Conservation (phyloP, 2,888 invertebrate species). For the Philereme vetulata region DNA sequence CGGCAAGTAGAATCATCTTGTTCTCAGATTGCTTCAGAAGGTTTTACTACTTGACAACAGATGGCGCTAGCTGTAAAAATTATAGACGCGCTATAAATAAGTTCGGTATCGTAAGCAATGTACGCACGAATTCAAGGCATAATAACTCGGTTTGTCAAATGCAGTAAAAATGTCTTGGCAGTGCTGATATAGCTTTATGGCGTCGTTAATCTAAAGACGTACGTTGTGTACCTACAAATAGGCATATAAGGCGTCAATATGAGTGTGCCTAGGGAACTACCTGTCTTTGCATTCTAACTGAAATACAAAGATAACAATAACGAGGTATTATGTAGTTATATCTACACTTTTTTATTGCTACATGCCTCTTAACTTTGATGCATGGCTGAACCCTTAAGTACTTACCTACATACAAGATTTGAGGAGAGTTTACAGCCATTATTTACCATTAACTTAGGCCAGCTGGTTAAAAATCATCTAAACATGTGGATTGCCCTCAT, state of each 20-base stretch:
- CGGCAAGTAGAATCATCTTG: constrained; percentile 32
- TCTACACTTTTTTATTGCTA: not conserved
- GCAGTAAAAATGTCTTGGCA: constrained; percentile 32
- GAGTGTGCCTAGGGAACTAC: too few species aligned
- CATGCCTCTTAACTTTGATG: constrained; percentile 9
- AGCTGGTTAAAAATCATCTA: too few species aligned
- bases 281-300: too few species aligned
- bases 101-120: constrained; percentile 6
- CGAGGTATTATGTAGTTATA: not conserved
- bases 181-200: constrained; percentile 32
- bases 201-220: constrained; percentile 31
- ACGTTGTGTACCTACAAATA: not conserved
- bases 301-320: too few species aligned
- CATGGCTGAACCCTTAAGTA: constrained; percentile 3
- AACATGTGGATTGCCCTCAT: too few species aligned
- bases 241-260: too few species aligned
- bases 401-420: too few species aligned
- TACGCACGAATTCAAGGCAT: constrained; percentile 25
- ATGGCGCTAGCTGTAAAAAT: constrained; percentile 38
- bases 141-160: constrained; percentile 31
- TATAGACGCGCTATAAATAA: constrained; percentile 6
- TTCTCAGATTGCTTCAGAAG: constrained; percentile 39
- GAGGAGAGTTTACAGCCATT: too few species aligned
- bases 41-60: constrained; percentile 42
- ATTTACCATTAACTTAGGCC: too few species aligned